phyloP scores from a whole-genome alignment of 2,113 vertebrate species.

The Prunella fulvescens region DNA sequence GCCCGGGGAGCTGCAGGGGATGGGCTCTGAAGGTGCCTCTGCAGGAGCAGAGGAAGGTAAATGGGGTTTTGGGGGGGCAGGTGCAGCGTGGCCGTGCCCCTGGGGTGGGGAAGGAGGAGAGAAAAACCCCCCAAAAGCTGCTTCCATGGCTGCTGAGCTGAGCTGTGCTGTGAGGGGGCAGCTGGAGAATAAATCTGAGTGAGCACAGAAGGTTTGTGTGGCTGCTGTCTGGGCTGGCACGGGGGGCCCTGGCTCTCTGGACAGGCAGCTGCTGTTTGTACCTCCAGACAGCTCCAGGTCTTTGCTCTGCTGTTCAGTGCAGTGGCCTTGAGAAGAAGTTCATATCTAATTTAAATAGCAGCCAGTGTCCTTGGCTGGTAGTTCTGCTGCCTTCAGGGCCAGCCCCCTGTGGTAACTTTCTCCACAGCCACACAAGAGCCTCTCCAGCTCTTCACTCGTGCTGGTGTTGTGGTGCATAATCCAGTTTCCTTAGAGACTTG shows the following conservation, averaged over 20 bases:
- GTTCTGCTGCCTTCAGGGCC: neutral
- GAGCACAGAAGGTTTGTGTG: neutral
- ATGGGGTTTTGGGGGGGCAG: rapidly evolving
- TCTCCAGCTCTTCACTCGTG: neutral
- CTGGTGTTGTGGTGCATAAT: neutral
- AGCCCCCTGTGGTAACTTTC: neutral
- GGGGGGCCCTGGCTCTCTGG: neutral
- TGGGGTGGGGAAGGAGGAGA: neutral
- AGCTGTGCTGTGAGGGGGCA: neutral
- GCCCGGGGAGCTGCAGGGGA: conserved; percentile 74
- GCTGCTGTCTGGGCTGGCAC: neutral
- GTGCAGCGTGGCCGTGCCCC: neutral
- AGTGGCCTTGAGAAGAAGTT: neutral
- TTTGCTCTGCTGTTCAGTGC: neutral
- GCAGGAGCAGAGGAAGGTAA: conserved; percentile 82
- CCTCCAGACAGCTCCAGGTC: neutral
- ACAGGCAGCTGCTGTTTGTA: neutral
- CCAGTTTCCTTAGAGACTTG: conserved; percentile 21
- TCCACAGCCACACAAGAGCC: neutral
- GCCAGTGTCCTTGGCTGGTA: neutral
- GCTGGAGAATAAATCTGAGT: neutral
- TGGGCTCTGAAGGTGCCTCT: conserved; percentile 74
- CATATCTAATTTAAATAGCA: neutral
- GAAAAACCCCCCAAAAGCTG: neutral
- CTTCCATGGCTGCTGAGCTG: neutral